Base-by-base conservation (phyloP, 2,113 vertebrate genomes). In the Bagarius yarrelli region DNA sequence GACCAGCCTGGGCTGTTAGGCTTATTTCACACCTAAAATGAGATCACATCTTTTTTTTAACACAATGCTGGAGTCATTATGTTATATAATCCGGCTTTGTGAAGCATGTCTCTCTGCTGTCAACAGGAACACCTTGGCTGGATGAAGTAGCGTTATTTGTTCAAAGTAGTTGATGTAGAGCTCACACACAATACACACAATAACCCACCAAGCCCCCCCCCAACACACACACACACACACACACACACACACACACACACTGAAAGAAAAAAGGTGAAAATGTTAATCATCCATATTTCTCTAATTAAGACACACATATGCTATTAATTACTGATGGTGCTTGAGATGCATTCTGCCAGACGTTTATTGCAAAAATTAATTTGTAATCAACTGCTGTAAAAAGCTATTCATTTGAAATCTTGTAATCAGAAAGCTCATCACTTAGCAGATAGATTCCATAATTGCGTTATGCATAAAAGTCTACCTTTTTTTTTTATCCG, bases 221-320 rank as follows among this genome's bases (percentile, higher is more conserved):
- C 79, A 19, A 40, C 13, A 53, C 23, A 53, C n/a, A 61, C 56
- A 15, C 23, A 55, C 47, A 76, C 72, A 80, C 53, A 36, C 67
- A 64, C 75, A 78, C 56, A 53, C 50, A 69, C 78, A 70, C 21
- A 80, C 11, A 40, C 50, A 69, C 13, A n/a, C 11, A 66, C 3
- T 44, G 12, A 61, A 8, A 27, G 3, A 16, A 70, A 82, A 86
- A 92, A 91, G 89, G 91, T 90, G 86, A 90, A 85, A 86, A 91
- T 90, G 91, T 91, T 93, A 94, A 93, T 93, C 89, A 90, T 89
- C 91, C 85, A 88, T 90, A 92, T 91, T 93, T 93, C 87, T 82
- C 88, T 92, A 90, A 91, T 93, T 87, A 86, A 85, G 89, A 77
- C 79, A 89, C 86, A 69, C 80, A 90, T 84, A 90, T 85, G 86